phyloP scores from a whole-genome alignment of 2,797 vertebrate genomes.

The Takifugu ocellatus region DNA sequence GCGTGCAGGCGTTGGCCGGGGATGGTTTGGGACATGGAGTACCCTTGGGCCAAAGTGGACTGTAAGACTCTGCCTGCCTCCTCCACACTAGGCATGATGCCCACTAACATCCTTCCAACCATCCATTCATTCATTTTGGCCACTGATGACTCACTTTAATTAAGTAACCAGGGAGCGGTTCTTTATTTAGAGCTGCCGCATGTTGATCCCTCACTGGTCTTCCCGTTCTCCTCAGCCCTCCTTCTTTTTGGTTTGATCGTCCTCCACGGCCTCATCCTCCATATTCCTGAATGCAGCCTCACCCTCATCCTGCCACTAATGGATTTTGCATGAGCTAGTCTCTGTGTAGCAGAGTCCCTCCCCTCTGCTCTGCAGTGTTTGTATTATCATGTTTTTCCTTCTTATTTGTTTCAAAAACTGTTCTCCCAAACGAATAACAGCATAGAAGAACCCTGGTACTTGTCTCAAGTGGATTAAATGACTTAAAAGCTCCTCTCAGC shows the following conservation, averaged over 20 bases:
- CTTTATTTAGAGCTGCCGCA: constrained; percentile 19
- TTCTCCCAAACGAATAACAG: constrained; percentile 20
- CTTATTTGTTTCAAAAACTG: constrained; percentile 26
- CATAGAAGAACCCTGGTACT: constrained; percentile 17
- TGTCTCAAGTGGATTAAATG: constrained; percentile 30
- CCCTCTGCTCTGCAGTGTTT: constrained; percentile 19
- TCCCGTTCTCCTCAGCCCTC: background rate
- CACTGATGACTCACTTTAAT: constrained; percentile 12
- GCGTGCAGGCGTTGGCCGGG: constrained; percentile 73
- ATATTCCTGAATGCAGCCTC: constrained; percentile 30
- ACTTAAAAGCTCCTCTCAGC: constrained; percentile 38
- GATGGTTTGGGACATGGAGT: constrained; percentile 72
- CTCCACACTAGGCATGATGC: constrained; percentile 62
- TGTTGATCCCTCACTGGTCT: constrained; percentile 19
- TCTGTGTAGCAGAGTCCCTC: constrained; percentile 17
- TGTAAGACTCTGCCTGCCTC: constrained; percentile 71
- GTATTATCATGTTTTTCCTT: constrained; percentile 2
- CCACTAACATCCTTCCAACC: constrained; percentile 45
- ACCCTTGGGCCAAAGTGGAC: constrained; percentile 73
- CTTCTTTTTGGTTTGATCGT: constrained; percentile 11
- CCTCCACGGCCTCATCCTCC: constrained; percentile 10
- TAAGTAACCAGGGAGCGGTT: constrained; percentile 4
- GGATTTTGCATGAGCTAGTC: constrained; percentile 54
- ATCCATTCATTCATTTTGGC: constrained; percentile 36
- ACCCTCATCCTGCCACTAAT: constrained; percentile 11